Conservation (phyloP, 2,888 invertebrate species). For the Netelia fuscicornis region DNA sequence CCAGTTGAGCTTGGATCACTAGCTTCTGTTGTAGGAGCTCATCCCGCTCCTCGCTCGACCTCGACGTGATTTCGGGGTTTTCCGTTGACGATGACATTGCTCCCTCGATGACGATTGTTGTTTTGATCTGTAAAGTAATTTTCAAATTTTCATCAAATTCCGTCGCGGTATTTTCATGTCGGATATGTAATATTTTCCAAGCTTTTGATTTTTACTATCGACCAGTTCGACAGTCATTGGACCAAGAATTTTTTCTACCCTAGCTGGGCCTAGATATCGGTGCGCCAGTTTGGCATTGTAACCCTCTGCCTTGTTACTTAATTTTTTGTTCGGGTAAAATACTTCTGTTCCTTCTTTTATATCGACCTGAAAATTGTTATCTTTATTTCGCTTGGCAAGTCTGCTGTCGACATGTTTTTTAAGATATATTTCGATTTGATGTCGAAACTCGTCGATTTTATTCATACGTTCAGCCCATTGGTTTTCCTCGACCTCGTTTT, state of each 20-base stretch:
- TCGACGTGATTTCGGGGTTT: neutral
- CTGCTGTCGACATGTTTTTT: constrained; percentile 35
- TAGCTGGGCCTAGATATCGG: too few species aligned
- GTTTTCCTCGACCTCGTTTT: constrained; percentile 3
- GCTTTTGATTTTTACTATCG: too few species aligned
- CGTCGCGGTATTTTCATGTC: constrained; percentile 17
- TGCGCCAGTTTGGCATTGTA: too few species aligned
- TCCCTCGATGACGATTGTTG: constrained; percentile 8
- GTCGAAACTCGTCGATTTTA: constrained; percentile 61
- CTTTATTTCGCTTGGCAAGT: constrained; percentile 34
- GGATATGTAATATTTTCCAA: too few species aligned
- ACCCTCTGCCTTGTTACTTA: too few species aligned
- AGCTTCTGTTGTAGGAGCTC: neutral
- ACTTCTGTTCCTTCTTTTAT: too few species aligned
- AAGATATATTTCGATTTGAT: constrained; percentile 47
- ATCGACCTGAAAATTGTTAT: constrained; percentile 20
- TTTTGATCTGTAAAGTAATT: constrained; percentile 23
- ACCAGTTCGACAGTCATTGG: too few species aligned
- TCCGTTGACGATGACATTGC: neutral
- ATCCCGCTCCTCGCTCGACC: constrained; percentile 3
- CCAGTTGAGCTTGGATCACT: constrained; percentile 10
- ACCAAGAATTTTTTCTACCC: too few species aligned
- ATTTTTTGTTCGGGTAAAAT: too few species aligned
- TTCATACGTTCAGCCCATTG: constrained; percentile 49
- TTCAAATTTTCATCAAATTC: constrained; percentile 34